Conservation (phyloP, 2,113 vertebrate species). For the Leuciscus idus region DNA sequence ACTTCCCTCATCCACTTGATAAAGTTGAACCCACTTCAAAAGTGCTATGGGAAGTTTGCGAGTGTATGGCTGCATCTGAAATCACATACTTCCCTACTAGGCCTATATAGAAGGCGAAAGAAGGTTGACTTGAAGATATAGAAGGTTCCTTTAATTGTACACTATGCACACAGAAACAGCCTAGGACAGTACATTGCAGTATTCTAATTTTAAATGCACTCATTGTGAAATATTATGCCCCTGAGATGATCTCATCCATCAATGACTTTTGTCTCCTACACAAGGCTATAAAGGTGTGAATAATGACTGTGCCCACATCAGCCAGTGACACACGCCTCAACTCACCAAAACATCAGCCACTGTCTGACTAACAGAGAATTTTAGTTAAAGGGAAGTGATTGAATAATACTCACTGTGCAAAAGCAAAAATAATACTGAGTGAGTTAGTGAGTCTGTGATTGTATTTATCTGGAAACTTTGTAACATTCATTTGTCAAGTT, state of each 20-base stretch:
- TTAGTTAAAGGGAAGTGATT: conserved; percentile 37
- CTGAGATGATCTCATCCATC: not conserved
- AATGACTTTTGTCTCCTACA: conserved; percentile 4
- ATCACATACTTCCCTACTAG: too few species aligned
- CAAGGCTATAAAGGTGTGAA: not conserved
- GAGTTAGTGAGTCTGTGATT: conserved; percentile 20
- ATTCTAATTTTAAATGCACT: not conserved
- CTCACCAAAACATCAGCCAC: conserved; percentile 30
- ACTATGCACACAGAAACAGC: not conserved
- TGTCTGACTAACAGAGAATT: conserved; percentile 45
- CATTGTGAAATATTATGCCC: not conserved
- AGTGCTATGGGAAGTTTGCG: too few species aligned
- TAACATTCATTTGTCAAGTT: not conserved
- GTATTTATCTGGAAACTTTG: conserved; percentile 31
- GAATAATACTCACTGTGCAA: conserved; percentile 33
- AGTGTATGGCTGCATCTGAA: too few species aligned
- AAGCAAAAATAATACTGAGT: conserved; percentile 16
- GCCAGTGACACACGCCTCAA: conserved; percentile 27
- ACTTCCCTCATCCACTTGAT: too few species aligned
- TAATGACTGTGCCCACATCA: not conserved
- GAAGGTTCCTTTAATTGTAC: not conserved
- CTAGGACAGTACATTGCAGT: not conserved
- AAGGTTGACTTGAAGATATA: too few species aligned
- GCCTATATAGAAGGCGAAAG: too few species aligned
- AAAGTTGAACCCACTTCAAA: too few species aligned